phyloP scores from a whole-genome alignment of 2,113 vertebrate genomes.

The Entomyzon cyanotis region DNA sequence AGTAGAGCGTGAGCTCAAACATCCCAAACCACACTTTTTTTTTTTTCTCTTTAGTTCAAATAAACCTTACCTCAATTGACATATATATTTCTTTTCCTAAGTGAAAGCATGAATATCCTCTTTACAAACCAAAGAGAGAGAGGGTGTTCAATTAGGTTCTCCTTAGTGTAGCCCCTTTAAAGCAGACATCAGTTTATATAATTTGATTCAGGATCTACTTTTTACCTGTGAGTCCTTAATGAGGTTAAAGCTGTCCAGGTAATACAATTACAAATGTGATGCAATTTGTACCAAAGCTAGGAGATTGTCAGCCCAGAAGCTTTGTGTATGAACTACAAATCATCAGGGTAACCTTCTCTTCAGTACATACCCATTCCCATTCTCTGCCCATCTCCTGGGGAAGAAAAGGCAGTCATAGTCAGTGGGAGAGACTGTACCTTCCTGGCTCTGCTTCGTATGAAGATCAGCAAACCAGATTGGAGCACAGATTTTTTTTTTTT shows the following conservation, averaged over 20 bases:
- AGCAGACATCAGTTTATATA: neutral
- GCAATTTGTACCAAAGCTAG: neutral
- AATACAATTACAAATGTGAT: neutral
- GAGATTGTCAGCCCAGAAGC: neutral
- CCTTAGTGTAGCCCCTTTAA: neutral
- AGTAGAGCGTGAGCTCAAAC: neutral
- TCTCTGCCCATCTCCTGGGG: neutral
- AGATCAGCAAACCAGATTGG: neutral
- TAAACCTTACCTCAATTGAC: neutral
- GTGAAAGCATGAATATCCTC: neutral
- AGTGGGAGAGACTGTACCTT: neutral
- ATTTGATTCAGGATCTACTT: neutral
- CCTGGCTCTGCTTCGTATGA: neutral
- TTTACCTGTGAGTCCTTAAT: neutral
- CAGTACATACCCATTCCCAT: neutral
- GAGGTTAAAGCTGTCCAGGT: neutral
- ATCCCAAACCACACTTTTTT: neutral
- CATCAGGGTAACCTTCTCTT: neutral
- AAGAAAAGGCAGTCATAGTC: neutral
- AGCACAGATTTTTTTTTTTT: neutral
- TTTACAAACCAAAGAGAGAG: neutral
- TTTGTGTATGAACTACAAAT: neutral
- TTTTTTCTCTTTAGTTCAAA: neutral
- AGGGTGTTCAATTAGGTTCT: neutral
- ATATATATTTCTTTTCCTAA: neutral